Evolutionary conservation across 1,140 invertebrate genomes (phyloP), one percentile per base, ranked within the genome.

Genomic region (Meloidogyne hapla): DNA sequence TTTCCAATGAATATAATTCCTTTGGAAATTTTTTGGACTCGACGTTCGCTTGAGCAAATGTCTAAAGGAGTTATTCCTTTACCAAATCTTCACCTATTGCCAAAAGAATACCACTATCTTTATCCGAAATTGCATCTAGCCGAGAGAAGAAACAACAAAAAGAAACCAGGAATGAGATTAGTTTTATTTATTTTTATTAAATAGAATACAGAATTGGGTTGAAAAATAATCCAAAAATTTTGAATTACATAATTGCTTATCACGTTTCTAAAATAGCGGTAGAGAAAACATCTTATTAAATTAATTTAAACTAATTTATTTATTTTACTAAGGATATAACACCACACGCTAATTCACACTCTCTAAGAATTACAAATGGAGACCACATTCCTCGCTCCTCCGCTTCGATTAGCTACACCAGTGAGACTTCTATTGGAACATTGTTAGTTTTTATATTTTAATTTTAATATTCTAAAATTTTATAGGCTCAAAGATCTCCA

Each of bases 61-160:
- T 15, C 66, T 42, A 66, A 80, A 21, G 68, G 81, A 18, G 33
- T 85, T 21, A 64, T 76, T 13, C 81, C 81, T 13, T 26, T 82
- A 56, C 81, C 81, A 3, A 84, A 85, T 40, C 42, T 83, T 18
- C 69, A 83, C 28, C 61, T 83, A n/a, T 33, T 83, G n/a, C 83
- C 81, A 21, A 40, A 64, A 10, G n/a, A 66, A 23, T 72, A 75
- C 13, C 77, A 74, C n/a, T 38, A 61, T 23, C 80, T 83, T 23
- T 83, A 83, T 74, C 83, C 80, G 21, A 40, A 15, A 25, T 66
- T 84, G 8, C 84, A 83, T 48, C 48, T 18, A 56, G 6, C n/a
- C 4, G n/a, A 56, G 48, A 56, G 21, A 42, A 67, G 18, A 33
- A n/a, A 21, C 15, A 67, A 33, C 18, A 33, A 67, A 67, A 5